Conservation (phyloP, 64 coral and sea anemone species). For the Acropora yongei region DNA sequence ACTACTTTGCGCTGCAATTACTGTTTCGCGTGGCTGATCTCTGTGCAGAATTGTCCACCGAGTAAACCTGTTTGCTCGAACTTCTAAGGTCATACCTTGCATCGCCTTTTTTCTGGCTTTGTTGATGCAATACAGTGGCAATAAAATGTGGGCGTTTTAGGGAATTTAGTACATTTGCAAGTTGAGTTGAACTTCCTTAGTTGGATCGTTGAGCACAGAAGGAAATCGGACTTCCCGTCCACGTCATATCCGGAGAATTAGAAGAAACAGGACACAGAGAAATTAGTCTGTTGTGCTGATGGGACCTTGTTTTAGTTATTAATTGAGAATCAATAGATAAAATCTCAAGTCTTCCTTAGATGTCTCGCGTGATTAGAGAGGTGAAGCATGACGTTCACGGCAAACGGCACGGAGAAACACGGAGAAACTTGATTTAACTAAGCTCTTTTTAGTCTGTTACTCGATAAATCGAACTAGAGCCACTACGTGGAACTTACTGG, state of each 20-base stretch:
- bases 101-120: too few species aligned
- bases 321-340: not conserved
- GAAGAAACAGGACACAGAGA: conserved; percentile 26
- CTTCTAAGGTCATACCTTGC: too few species aligned
- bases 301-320: conserved; percentile 16
- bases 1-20: not conserved
- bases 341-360: conserved; percentile 25
- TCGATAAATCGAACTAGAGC: too few species aligned
- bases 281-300: conserved; percentile 5
- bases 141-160: not conserved
- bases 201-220: not conserved
- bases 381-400: not conserved
- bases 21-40: not conserved
- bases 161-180: not conserved
- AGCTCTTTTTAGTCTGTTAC: too few species aligned
- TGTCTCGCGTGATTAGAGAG: not conserved
- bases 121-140: too few species aligned
- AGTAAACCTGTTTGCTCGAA: too few species aligned
- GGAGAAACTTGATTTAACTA: too few species aligned
- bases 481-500: too few species aligned
- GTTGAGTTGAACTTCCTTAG: conserved; percentile 1
- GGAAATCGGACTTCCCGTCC: not conserved
- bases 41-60: not conserved
- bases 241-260: conserved; percentile 40
- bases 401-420: too few species aligned